Evolutionary conservation across 2,113 vertebrate species (phyloP).

Genomic region (Myxocyprinus asiaticus): DNA sequence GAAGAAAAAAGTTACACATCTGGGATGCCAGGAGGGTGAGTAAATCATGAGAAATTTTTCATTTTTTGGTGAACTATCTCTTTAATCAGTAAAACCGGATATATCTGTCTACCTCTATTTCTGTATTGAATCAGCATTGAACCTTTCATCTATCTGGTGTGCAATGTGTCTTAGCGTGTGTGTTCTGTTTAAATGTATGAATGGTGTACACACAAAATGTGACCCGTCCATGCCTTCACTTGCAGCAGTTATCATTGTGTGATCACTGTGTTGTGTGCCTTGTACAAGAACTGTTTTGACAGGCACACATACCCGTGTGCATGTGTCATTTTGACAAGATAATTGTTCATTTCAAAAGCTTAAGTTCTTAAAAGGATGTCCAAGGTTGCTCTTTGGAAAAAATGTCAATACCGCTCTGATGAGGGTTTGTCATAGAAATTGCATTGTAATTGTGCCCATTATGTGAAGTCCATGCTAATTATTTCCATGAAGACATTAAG

Average conservation of each 20-base stretch:
- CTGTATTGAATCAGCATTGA: conserved; percentile 77
- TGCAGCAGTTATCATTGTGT: conserved; percentile 64
- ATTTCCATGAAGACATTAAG: conserved; percentile 8
- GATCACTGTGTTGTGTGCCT: conserved; percentile 23
- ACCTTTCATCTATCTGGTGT: conserved; percentile 87
- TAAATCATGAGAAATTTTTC: too few relatives aligned
- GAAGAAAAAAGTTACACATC: too few relatives aligned
- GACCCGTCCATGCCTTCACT: conserved; percentile 79
- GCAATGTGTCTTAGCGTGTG: conserved; percentile 85
- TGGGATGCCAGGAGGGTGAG: too few relatives aligned
- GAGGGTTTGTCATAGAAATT: not conserved
- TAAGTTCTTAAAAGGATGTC: not conserved
- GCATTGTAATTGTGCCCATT: conserved; percentile 10
- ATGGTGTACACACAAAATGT: conserved; percentile 75
- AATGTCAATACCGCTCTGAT: conserved; percentile 33
- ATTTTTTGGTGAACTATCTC: too few relatives aligned
- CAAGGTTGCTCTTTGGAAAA: not conserved
- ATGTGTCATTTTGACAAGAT: conserved; percentile 2
- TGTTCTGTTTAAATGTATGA: conserved; percentile 88
- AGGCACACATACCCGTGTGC: not conserved
- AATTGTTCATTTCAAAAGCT: not conserved
- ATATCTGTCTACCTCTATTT: too few relatives aligned
- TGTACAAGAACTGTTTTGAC: not conserved
- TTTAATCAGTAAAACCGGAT: too few relatives aligned
- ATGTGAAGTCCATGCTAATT: conserved; percentile 2